Percentiles rank a stretch among this genome's conserved stretches.
Evolutionary conservation across 2,113 vertebrate species (phyloP).

Genomic region (Cochlearius cochlearius): DNA sequence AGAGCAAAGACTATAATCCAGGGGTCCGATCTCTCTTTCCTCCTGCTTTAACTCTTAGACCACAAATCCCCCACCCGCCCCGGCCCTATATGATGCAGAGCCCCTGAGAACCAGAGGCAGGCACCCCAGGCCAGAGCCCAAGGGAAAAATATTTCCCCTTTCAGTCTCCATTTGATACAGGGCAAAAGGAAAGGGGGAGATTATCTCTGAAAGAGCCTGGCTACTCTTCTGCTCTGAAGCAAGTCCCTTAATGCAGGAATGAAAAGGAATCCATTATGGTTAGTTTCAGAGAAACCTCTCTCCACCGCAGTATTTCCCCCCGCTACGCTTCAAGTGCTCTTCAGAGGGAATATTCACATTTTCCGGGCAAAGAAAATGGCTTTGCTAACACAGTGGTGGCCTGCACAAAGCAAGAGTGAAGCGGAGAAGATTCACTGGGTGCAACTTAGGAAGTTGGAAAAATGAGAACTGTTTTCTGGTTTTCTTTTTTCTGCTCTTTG

Average conservation of each 20-base stretch:
- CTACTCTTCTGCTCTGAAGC: not conserved
- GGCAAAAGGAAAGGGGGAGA: not conserved
- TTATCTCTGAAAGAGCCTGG: conserved; percentile 3
- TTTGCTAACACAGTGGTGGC: not conserved
- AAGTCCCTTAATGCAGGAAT: not conserved
- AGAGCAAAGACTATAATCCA: not conserved
- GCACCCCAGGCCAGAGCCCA: not conserved
- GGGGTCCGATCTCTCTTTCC: not conserved
- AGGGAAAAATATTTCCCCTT: not conserved
- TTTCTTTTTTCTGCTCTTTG: not conserved
- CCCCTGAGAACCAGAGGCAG: not conserved
- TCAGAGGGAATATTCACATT: conserved; percentile 41
- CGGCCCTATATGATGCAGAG: not conserved
- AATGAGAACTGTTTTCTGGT: not conserved
- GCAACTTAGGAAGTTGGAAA: not conserved
- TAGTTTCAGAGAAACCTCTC: conserved; percentile 10
- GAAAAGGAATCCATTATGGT: conserved; percentile 8
- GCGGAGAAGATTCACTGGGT: not conserved
- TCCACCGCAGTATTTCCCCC: not conserved
- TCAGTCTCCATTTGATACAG: not conserved
- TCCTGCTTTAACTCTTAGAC: not conserved
- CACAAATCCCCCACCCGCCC: not conserved
- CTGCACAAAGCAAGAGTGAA: not conserved
- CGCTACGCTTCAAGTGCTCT: not conserved
- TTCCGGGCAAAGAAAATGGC: not conserved